Percentiles rank a stretch among this genome's conserved stretches.
These are phyloP conservation scores for Dyspetes luteomarginatus DNA, from an alignment of 2,888 invertebrate species.

Conservation along the genomic window DNA sequence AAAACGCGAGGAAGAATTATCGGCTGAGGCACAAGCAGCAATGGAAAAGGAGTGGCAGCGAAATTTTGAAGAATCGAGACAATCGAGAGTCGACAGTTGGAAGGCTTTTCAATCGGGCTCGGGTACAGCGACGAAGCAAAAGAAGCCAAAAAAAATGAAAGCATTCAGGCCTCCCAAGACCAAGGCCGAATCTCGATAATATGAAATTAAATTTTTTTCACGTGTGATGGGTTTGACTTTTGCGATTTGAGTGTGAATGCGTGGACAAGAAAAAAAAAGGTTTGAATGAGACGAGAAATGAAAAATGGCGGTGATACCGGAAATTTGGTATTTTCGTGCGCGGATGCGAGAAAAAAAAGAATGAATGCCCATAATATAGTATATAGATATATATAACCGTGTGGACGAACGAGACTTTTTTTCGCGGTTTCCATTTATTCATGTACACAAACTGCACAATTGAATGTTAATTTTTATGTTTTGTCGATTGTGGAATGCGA, in stretches of 20 bases:
- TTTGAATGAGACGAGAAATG: conserved; percentile 6
- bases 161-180: conserved; percentile 96
- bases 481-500: background rate
- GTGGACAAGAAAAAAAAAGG: conserved; percentile 20
- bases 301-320: conserved; percentile 37
- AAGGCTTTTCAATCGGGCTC: conserved; percentile 91
- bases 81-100: conserved; percentile 96
- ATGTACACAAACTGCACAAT: conserved; percentile 65
- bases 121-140: conserved; percentile 87
- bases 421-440: conserved; percentile 49
- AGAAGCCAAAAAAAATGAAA: conserved; percentile 92
- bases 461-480: conserved; percentile 60
- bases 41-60: conserved; percentile 98
- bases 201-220: conserved; percentile 40
- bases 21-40: conserved; percentile 95
- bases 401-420: conserved; percentile 41
- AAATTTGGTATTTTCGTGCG: conserved; percentile 13
- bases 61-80: conserved; percentile 98
- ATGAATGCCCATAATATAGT: conserved; percentile 52
- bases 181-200: conserved; percentile 95
- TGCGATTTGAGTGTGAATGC: conserved; percentile 44
- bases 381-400: conserved; percentile 45
- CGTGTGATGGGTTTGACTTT: conserved; percentile 48
- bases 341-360: conserved; percentile 8
- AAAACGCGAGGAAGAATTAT: conserved; percentile 96